Evolutionary conservation across 1,140 invertebrate genomes (phyloP), one percentile per base, ranked within the genome.

Genomic region (Halotydeus destructor): DNA sequence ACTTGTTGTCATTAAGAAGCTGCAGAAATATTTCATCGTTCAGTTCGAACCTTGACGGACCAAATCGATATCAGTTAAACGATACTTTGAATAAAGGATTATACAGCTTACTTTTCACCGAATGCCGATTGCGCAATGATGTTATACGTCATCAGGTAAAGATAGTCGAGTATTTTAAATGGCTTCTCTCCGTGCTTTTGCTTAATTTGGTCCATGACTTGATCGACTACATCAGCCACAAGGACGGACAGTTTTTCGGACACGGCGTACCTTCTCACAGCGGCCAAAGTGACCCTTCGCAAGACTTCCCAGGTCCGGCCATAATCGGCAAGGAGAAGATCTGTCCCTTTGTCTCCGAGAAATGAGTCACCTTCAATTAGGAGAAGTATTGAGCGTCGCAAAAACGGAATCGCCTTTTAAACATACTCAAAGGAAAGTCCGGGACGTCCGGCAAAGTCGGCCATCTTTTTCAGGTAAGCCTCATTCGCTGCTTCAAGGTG

Each of bases 81-180:
- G n/a, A n/a, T n/a, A n/a, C n/a, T n/a, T n/a, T n/a, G n/a, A n/a
- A n/a, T n/a, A n/a, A n/a, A n/a, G n/a, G n/a, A n/a, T n/a, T n/a
- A n/a, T n/a, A n/a, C n/a, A n/a, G n/a, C n/a, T n/a, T 34, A 34
- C 33, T n/a, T 34, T 34, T 34, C n/a, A 9, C 33, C 33, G 14
- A 34, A 34, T 14, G n/a, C 14, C 14, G 5, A 6, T 5, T 5
- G 6, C 5, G 33, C 33, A 5, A 34, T 6, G 21, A 34, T 34
- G 21, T 34, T 34, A 5, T 16, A 14, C 8, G 21, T 16, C 33
- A 34, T 6, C 8, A 6, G 33, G 21, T 34, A 34, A 5, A 34
- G 14, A 34, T 34, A 34, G n/a, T 6, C 33, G 5, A 16, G 5
- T 14, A 19, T 14, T 6, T 9, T 6, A 34, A 34, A 34, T 34